These are phyloP conservation scores for Drosophila bunnanda DNA, from an alignment of 2,888 invertebrate species.

Conservation along the genomic window DNA sequence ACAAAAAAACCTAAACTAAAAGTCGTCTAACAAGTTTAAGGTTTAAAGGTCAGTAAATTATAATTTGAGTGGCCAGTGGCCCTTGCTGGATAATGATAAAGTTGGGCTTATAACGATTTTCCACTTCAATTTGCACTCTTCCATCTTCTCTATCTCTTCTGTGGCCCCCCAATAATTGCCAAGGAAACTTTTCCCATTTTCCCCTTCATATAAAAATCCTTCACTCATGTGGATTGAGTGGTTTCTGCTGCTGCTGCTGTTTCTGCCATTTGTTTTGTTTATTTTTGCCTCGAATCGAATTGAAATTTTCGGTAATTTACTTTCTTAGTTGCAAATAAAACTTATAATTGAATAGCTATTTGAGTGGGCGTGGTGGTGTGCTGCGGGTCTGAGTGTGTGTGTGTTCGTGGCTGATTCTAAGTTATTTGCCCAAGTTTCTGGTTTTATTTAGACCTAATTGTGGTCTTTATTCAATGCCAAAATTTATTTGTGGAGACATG, in stretches of 20 bases:
- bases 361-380: slow-evolving; percentile 33
- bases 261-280: slow-evolving; percentile 46
- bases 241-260: slow-evolving; percentile 2
- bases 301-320: slow-evolving; percentile 63
- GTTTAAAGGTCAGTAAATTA: slow-evolving; percentile 18
- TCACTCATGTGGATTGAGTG: slow-evolving; percentile 35
- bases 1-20: background rate
- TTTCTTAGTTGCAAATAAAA: slow-evolving; percentile 51
- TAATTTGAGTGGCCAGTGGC: slow-evolving; percentile 19
- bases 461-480: slow-evolving; percentile 11
- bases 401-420: slow-evolving; percentile 41
- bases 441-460: slow-evolving; percentile 28
- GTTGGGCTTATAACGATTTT: slow-evolving; percentile 25
- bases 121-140: slow-evolving; percentile 10
- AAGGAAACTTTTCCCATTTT: slow-evolving; percentile 56
- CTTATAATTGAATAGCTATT: slow-evolving; percentile 71
- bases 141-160: background rate
- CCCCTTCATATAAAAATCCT: slow-evolving; percentile 32
- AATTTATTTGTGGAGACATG: slow-evolving; percentile 5
- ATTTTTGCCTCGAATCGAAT: slow-evolving; percentile 53
- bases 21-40: slow-evolving; percentile 22
- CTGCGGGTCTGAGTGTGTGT: background rate
- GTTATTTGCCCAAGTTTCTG: slow-evolving; percentile 48
- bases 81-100: slow-evolving; percentile 24
- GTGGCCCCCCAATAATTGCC: slow-evolving; percentile 56